These are phyloP conservation scores for Euplexia lucipara DNA, from an alignment of 2,888 invertebrate species.

Conservation along the genomic window DNA sequence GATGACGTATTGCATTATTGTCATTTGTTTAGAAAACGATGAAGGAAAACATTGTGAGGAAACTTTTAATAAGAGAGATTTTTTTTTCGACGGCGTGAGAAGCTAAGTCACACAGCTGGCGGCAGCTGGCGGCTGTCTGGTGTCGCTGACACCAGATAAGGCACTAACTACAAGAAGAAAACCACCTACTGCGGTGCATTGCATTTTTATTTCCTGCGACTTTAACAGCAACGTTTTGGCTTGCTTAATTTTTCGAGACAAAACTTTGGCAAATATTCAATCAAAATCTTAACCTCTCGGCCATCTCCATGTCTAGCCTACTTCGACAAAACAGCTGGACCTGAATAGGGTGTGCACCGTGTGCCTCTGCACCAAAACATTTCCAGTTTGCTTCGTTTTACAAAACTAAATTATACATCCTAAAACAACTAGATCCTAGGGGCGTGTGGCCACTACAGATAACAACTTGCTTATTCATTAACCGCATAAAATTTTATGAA, in stretches of 20 bases:
- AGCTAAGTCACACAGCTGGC: no score
- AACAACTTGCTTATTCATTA: constrained; percentile 43
- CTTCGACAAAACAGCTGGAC: not conserved
- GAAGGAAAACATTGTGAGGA: no score
- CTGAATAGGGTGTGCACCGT: not conserved
- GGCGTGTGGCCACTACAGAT: constrained; percentile 32
- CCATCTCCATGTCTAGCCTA: not conserved
- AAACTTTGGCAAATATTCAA: not conserved
- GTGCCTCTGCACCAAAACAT: not conserved
- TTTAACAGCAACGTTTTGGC: not conserved
- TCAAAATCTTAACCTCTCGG: not conserved
- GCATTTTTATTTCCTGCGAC: not conserved
- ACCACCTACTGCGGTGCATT: no score
- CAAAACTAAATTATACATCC: constrained; percentile 3
- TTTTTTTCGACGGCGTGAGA: no score
- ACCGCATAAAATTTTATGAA: constrained; percentile 52
- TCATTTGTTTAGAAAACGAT: no score
- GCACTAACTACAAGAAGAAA: no score
- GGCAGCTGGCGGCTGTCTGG: no score
- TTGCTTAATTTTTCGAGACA: not conserved
- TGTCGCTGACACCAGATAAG: no score
- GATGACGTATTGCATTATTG: no score
- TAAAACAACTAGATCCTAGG: constrained; percentile 13
- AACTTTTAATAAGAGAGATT: no score
- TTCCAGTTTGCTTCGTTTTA: not conserved